Base-by-base conservation (phyloP, 1,140 invertebrate genomes). In the Adelges cooleyi region DNA sequence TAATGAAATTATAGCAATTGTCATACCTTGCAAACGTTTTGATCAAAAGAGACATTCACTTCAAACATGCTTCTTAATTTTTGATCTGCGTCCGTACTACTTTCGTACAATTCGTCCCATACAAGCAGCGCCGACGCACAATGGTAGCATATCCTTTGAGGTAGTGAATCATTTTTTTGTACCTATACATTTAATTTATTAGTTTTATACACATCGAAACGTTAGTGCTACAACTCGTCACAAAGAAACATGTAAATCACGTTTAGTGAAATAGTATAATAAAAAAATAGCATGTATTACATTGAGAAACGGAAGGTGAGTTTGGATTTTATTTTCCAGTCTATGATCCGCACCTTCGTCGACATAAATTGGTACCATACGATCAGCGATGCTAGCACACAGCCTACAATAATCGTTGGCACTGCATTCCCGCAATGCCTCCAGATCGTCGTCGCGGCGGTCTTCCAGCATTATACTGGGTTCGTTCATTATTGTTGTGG, bases 81-180 rank as follows among this genome's bases (percentile, higher is more conserved):
- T 20, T 72, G 71, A 67, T 85, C 80, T 4, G 82, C 80, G 62
- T 79, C 77, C 18, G 79, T 42, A 71, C 80, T 82, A 66, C 76
- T 77, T 65, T 78, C 71, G 18, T 78, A 74, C 36, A 86, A 74
- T 66, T 84, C 79, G 71, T 83, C 79, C 80, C 82, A 86, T 0
- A 81, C 77, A 36, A 84, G 70, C 18, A 86, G 69, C 0, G 80
- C 81, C 48, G 77, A 79, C 0, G 80, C 79, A 71, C 85, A 86
- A 56, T 80, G 77, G 69, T 79, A 81, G 75, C 85, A 86, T 44
- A 84, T 72, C 67, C 81, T 77, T 6, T 77, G 69, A 1, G 84
- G 83, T 65, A 85, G 73, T 11, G 68, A 71, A 70, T 85, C 83
- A 20, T 70, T 70, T 71, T 78, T 71, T 2, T 74, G 69, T 42